These are phyloP conservation scores for Brachyrhaphis roseni DNA, from an alignment of 2,797 vertebrate species.

Conservation along the genomic window DNA sequence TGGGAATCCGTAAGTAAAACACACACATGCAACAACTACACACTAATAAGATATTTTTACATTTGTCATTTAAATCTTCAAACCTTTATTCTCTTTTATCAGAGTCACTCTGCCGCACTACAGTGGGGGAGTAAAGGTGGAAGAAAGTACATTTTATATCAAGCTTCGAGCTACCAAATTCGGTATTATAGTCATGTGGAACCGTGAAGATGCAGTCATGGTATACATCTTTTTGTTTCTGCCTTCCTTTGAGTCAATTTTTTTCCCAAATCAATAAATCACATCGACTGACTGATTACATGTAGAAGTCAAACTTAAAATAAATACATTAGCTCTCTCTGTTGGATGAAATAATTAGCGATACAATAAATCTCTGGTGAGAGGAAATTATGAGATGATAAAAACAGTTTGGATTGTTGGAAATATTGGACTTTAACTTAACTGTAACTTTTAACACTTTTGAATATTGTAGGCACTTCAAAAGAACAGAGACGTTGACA, in stretches of 20 bases:
- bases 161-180: conserved; percentile 85
- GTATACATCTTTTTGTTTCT: conserved; percentile 67
- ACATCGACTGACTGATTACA: neutral
- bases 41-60: neutral
- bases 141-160: conserved; percentile 82
- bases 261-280: neutral
- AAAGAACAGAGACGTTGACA: neutral
- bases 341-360: neutral
- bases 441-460: neutral
- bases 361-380: neutral
- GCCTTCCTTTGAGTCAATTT: neutral
- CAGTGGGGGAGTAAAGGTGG: conserved; percentile 82
- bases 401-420: neutral
- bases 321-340: neutral
- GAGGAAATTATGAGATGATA: neutral
- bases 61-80: neutral
- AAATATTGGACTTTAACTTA: neutral
- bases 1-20: conserved; percentile 80
- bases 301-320: neutral
- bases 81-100: conserved; percentile 18
- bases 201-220: conserved; percentile 89
- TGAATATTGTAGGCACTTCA: neutral
- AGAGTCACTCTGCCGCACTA: conserved; percentile 86
- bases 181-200: conserved; percentile 89
- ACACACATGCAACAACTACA: neutral